phyloP scores from a whole-genome alignment of 2,888 invertebrate species.

The Polydrusus pterygomalis region DNA sequence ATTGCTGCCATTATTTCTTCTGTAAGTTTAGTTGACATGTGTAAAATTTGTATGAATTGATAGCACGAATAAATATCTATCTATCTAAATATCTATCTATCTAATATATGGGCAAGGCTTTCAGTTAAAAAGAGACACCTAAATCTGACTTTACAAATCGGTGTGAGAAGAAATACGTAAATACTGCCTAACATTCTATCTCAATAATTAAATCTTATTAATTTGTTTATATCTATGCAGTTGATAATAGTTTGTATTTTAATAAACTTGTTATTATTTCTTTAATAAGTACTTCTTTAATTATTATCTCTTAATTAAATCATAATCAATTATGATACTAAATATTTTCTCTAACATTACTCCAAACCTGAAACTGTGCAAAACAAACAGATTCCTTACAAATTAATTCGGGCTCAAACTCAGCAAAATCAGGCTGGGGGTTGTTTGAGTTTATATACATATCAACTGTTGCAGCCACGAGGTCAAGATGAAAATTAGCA shows the following conservation, averaged over 20 bases:
- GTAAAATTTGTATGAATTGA: too few relatives aligned
- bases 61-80: too few relatives aligned
- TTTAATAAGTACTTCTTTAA: background rate
- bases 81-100: too few relatives aligned
- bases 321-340: background rate
- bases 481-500: conserved; percentile 39
- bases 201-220: too few relatives aligned
- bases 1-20: too few relatives aligned
- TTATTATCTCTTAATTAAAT: background rate
- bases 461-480: conserved; percentile 38
- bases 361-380: conserved; percentile 16
- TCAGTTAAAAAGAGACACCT: too few relatives aligned
- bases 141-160: too few relatives aligned
- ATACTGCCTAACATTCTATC: too few relatives aligned
- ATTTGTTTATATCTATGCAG: too few relatives aligned
- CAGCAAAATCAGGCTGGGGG: conserved; percentile 37
- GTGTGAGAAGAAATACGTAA: too few relatives aligned
- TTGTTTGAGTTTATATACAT: conserved; percentile 39
- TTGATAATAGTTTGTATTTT: background rate
- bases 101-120: too few relatives aligned
- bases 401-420: conserved; percentile 38
- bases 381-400: conserved; percentile 40
- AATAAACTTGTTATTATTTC: background rate
- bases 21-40: too few relatives aligned
- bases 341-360: background rate